Percentiles rank a stretch among this genome's conserved stretches.
These are phyloP conservation scores for Pomatostomus ruficeps DNA, from an alignment of 2,113 vertebrate genomes.

Conservation along the genomic window DNA sequence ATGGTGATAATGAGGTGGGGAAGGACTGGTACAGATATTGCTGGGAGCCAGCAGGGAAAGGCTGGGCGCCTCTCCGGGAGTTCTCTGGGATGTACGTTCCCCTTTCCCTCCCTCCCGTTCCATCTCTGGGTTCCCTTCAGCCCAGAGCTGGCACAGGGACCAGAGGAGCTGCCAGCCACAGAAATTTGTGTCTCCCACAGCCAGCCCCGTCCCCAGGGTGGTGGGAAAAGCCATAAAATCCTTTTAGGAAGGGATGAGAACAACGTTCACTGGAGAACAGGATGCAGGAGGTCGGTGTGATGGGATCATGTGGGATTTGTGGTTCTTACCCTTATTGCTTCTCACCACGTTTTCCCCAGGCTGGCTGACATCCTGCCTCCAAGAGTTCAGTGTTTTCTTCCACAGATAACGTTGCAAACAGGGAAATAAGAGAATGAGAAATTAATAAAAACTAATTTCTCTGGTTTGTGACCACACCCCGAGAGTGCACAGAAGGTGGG, in stretches of 20 bases:
- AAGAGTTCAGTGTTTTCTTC: background rate
- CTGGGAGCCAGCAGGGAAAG: background rate
- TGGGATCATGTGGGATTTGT: background rate
- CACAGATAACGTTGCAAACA: background rate
- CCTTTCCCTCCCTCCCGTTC: background rate
- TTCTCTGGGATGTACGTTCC: background rate
- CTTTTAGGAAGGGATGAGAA: background rate
- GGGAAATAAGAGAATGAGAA: background rate
- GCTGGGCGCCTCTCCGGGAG: background rate
- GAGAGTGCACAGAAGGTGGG: background rate
- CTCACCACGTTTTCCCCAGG: background rate
- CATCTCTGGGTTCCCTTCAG: background rate
- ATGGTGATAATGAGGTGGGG: background rate
- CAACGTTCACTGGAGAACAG: background rate
- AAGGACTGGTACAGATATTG: background rate
- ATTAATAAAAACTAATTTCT: background rate
- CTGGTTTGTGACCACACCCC: background rate
- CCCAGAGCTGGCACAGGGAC: background rate
- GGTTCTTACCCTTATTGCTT: background rate
- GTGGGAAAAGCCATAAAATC: background rate
- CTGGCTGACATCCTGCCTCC: background rate
- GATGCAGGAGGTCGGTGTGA: background rate
- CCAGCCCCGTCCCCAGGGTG: background rate
- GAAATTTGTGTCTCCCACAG: background rate
- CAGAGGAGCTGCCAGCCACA: background rate